Conservation (phyloP, 2,113 vertebrate species). For the Tenrec ecaudatus region DNA sequence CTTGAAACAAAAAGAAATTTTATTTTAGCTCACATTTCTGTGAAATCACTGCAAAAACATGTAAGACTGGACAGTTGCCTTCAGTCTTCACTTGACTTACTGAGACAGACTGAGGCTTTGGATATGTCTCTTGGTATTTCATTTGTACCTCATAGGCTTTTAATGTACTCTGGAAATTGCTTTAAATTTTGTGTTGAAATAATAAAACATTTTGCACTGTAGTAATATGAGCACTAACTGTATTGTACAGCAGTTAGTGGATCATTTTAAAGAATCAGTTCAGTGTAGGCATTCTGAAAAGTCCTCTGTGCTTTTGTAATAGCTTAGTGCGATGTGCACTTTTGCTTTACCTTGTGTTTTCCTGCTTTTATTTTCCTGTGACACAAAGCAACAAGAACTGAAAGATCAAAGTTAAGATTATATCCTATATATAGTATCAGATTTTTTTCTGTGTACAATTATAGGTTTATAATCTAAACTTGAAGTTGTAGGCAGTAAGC, state of each 20-base stretch:
- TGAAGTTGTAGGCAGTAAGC: conserved; percentile 80
- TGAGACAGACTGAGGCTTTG: conserved; percentile 40
- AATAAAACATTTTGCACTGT: conserved; percentile 69
- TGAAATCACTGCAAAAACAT: conserved; percentile 54
- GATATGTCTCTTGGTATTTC: background rate
- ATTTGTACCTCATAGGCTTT: conserved; percentile 50
- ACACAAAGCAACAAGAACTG: conserved; percentile 62
- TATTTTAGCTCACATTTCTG: conserved; percentile 65
- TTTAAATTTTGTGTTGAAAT: conserved; percentile 65
- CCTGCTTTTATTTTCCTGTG: conserved; percentile 64
- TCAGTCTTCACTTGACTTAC: conserved; percentile 63
- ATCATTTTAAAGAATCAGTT: conserved; percentile 57
- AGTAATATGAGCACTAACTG: conserved; percentile 41
- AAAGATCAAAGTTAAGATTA: conserved; percentile 66
- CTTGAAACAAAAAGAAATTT: conserved; percentile 77
- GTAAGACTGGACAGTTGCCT: conserved; percentile 70
- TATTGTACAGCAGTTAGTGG: conserved; percentile 50
- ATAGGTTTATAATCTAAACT: conserved; percentile 76
- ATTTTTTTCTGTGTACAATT: conserved; percentile 55
- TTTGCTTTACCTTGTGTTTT: conserved; percentile 74
- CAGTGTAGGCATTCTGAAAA: conserved; percentile 39
- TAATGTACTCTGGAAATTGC: conserved; percentile 48
- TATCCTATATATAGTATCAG: conserved; percentile 63
- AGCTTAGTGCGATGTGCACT: conserved; percentile 74
- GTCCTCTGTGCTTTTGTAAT: conserved; percentile 64